These are phyloP conservation scores for Nymphalis c-album DNA, from an alignment of 2,888 invertebrate genomes.

Conservation along the genomic window DNA sequence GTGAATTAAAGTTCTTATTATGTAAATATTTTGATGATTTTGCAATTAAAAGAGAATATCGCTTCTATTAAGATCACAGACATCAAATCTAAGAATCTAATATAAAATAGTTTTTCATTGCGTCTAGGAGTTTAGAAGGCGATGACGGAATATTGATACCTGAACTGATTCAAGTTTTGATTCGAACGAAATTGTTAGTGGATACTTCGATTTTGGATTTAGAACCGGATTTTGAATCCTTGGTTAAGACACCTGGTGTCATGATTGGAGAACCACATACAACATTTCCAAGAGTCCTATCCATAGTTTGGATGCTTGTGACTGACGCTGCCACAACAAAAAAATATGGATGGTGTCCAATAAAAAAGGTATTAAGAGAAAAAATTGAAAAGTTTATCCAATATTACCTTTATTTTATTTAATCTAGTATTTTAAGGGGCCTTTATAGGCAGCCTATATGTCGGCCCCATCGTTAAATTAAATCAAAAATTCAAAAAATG, in stretches of 20 bases:
- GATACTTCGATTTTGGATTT: slow-evolving; percentile 62
- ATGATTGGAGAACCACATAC: slow-evolving; percentile 69
- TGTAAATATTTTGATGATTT: too few species aligned
- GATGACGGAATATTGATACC: slow-evolving; percentile 58
- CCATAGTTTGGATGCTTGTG: slow-evolving; percentile 62
- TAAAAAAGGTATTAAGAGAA: slow-evolving; percentile 51
- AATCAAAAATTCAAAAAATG: too few species aligned
- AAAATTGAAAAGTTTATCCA: too few species aligned
- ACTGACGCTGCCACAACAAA: slow-evolving; percentile 58
- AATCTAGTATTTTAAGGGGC: too few species aligned
- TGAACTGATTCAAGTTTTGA: slow-evolving; percentile 56
- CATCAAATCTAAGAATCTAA: too few species aligned
- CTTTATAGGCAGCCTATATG: too few species aligned
- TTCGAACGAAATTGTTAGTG: slow-evolving; percentile 58
- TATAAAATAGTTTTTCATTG: too few species aligned
- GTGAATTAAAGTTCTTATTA: background rate
- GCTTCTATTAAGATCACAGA: too few species aligned
- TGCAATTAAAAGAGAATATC: too few species aligned
- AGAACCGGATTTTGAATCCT: slow-evolving; percentile 63
- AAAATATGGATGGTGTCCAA: slow-evolving; percentile 65
- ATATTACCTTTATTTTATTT: too few species aligned
- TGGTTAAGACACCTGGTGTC: slow-evolving; percentile 62
- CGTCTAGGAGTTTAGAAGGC: slow-evolving; percentile 65
- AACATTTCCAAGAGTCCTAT: slow-evolving; percentile 65
- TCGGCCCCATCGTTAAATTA: too few species aligned